Conservation (phyloP, 2,888 invertebrate species). For the Chloromyia formosa region DNA sequence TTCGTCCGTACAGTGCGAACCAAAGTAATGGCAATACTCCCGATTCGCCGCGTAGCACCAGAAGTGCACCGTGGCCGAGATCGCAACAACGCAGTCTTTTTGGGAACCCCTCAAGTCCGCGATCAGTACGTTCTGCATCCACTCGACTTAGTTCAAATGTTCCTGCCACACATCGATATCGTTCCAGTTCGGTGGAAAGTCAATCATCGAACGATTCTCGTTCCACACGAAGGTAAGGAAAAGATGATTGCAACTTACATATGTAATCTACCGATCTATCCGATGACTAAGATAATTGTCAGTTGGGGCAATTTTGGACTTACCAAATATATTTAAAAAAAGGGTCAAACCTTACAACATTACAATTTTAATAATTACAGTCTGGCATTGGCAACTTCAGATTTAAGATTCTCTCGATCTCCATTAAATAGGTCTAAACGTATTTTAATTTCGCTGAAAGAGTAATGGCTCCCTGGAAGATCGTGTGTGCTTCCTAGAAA, state of each 20-base stretch:
- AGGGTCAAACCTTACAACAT: no score
- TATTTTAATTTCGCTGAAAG: no score
- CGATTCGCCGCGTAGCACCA: constrained; percentile 81
- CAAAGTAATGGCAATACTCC: constrained; percentile 63
- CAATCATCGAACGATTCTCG: constrained; percentile 88
- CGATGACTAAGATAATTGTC: not conserved
- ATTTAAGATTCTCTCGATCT: no score
- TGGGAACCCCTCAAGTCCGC: constrained; percentile 79
- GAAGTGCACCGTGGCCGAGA: constrained; percentile 83
- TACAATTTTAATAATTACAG: no score
- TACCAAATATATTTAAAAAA: no score
- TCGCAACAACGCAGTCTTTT: constrained; percentile 80
- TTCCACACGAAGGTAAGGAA: constrained; percentile 74
- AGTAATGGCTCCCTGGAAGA: no score
- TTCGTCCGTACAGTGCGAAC: constrained; percentile 59
- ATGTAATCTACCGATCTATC: not conserved
- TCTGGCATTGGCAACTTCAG: no score
- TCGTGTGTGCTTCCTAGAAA: no score
- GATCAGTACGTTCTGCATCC: constrained; percentile 79
- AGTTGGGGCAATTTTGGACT: no score
- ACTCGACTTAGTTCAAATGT: constrained; percentile 53
- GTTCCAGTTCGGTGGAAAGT: constrained; percentile 87
- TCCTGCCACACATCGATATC: constrained; percentile 65
- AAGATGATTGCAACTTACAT: not conserved
- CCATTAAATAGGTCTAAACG: no score